phyloP scores from a whole-genome alignment of 2,888 invertebrate genomes.

The Ophion slaviceki region DNA sequence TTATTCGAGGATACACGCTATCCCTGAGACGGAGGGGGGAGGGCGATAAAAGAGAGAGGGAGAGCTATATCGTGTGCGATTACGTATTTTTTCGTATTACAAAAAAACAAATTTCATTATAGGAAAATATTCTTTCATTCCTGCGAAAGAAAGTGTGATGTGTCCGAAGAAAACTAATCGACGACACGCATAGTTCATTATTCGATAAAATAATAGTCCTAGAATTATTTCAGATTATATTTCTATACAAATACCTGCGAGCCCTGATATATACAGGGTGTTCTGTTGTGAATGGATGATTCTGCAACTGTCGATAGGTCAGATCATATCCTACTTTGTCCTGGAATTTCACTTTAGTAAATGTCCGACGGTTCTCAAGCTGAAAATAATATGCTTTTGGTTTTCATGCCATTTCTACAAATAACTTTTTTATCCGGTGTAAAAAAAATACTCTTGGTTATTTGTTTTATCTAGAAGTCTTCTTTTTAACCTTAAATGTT shows the following conservation, averaged over 20 bases:
- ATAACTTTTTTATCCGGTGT: no score
- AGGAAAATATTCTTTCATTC: conserved; percentile 54
- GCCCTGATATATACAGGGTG: conserved; percentile 49
- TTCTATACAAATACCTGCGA: conserved; percentile 73
- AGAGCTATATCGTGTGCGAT: conserved; percentile 2
- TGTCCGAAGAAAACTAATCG: conserved; percentile 13
- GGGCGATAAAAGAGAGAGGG: background rate
- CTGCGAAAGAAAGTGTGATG: conserved; percentile 29
- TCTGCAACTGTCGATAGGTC: conserved; percentile 3
- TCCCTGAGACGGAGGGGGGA: conserved; percentile 1
- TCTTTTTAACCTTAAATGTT: no score
- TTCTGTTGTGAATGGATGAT: no score
- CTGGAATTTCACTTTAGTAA: no score
- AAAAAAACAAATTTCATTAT: conserved; percentile 28
- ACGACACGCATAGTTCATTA: conserved; percentile 56
- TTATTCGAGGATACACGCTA: conserved; percentile 53
- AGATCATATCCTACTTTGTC: no score
- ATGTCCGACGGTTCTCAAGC: no score
- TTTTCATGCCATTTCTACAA: no score
- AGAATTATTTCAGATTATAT: conserved; percentile 75
- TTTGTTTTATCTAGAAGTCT: no score
- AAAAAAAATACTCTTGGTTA: no score
- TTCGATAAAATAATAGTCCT: conserved; percentile 52
- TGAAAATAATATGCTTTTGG: no score
- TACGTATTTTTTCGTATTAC: conserved; percentile 53